Evolutionary conservation across 2,113 vertebrate genomes (phyloP).

Genomic region (Equus przewalskii): DNA sequence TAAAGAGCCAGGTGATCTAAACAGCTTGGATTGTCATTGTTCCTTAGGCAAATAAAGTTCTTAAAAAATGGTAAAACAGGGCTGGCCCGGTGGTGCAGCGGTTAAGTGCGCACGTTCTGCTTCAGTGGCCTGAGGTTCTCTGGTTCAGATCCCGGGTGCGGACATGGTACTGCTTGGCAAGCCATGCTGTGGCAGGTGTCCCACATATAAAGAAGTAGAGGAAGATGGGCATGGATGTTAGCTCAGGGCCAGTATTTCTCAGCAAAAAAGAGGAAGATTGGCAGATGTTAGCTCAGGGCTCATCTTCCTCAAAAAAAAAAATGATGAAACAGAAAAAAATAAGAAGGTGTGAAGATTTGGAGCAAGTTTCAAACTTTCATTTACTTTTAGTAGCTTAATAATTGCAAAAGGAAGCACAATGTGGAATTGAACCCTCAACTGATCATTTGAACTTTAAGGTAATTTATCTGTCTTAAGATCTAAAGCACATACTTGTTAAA

Average conservation of each 20-base stretch:
- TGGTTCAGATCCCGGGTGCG: no score
- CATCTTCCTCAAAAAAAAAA: neutral
- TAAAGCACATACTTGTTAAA: slow-evolving; percentile 31
- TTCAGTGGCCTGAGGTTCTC: no score
- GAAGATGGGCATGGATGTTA: no score
- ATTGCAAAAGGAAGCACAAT: neutral
- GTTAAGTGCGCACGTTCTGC: no score
- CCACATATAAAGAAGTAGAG: no score
- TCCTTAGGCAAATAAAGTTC: neutral
- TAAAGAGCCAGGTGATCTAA: neutral
- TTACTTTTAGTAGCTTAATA: slow-evolving; percentile 49
- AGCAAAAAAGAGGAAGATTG: no score
- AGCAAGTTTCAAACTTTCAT: slow-evolving; percentile 25
- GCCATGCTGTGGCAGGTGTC: no score
- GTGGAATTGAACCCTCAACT: neutral
- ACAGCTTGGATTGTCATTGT: neutral
- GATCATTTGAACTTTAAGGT: neutral
- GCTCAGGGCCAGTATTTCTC: no score
- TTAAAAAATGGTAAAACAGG: neutral
- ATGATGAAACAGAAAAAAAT: neutral
- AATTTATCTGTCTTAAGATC: neutral
- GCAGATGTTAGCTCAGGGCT: no score
- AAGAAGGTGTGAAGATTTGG: neutral
- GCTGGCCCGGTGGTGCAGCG: no score
- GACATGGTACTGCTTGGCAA: no score